Evolutionary conservation across 2,888 invertebrate species (phyloP).

Genomic region (Pedicia rivosa): DNA sequence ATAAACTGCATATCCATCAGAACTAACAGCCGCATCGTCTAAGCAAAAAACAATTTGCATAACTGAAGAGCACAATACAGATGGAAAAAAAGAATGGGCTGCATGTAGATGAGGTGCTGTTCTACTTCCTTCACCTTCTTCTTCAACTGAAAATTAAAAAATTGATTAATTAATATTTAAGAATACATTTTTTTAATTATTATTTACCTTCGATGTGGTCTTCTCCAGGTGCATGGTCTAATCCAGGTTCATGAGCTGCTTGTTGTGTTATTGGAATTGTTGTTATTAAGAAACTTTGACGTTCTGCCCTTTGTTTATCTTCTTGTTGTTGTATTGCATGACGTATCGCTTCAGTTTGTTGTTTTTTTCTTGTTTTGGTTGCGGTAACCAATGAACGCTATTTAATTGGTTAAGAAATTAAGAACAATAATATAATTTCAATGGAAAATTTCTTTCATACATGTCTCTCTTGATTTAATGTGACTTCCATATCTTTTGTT

Average conservation of each 20-base stretch:
- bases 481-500: constrained; percentile 97
- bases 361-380: constrained; percentile 95
- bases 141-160: constrained; percentile 21
- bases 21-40: constrained; percentile 90
- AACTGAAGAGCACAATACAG: constrained; percentile 88
- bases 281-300: constrained; percentile 90
- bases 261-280: constrained; percentile 89
- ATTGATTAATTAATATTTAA: neutral
- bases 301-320: constrained; percentile 84
- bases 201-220: constrained; percentile 65
- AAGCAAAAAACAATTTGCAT: constrained; percentile 86
- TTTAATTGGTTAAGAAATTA: constrained; percentile 13
- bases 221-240: constrained; percentile 67
- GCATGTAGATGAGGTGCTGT: constrained; percentile 74
- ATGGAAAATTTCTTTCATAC: constrained; percentile 35
- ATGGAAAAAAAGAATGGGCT: constrained; percentile 91
- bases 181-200: neutral
- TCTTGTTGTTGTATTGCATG: constrained; percentile 90
- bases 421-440: constrained; percentile 7
- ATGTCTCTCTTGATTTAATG: constrained; percentile 92
- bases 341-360: constrained; percentile 95
- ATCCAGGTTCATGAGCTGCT: constrained; percentile 90
- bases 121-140: constrained; percentile 51
- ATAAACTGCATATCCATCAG: constrained; percentile 89
- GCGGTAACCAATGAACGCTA: constrained; percentile 92